A percentile compares a stretch with the other conserved stretches of the same genome.
Evolutionary conservation across 2,797 vertebrate species (phyloP).

Genomic region (Smutsia temminckii): DNA sequence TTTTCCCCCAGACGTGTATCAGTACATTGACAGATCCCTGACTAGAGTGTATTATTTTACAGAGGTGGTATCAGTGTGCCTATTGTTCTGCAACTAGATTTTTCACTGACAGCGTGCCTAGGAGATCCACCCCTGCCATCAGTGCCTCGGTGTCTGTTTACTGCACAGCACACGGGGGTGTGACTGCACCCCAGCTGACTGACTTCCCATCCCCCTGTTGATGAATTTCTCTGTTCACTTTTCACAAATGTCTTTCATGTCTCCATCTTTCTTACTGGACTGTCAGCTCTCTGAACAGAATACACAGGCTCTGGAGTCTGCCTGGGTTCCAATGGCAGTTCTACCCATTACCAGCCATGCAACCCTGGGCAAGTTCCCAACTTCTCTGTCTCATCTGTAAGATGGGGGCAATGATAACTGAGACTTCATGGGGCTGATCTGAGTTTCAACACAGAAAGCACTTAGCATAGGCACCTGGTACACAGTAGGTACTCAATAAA

Average conservation of each 20-base stretch:
- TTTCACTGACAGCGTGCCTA: background rate
- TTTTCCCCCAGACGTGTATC: background rate
- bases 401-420: background rate
- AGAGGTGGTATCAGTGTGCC: background rate
- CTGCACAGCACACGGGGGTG: background rate
- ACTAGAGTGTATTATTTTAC: background rate
- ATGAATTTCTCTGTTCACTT: background rate
- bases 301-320: background rate
- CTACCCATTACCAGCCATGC: background rate
- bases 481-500: background rate
- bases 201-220: background rate
- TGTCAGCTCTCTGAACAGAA: background rate
- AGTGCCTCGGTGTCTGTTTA: rapidly evolving
- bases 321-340: background rate
- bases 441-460: background rate
- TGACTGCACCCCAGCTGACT: background rate
- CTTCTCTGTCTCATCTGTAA: background rate
- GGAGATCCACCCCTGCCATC: background rate
- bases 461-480: background rate
- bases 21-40: background rate
- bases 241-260: background rate
- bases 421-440: background rate
- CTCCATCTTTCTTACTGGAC: background rate
- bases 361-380: background rate
- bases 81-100: background rate